Evolutionary conservation across 2,113 vertebrate species (phyloP).

Genomic region (Spermophilus dauricus): DNA sequence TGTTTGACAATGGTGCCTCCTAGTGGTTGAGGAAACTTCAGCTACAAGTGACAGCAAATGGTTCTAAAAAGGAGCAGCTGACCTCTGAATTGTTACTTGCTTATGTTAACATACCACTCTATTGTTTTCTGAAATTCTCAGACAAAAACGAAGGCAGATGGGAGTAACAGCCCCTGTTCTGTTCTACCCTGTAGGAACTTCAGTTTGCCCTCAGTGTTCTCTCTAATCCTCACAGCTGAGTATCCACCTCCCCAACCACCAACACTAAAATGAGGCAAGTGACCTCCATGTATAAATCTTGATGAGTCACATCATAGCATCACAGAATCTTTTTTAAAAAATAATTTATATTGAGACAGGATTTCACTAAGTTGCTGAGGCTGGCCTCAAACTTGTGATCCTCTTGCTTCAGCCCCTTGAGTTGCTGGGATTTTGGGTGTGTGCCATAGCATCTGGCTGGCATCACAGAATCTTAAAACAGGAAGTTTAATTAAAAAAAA

Average conservation of each 20-base stretch:
- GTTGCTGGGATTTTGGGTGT: neutral
- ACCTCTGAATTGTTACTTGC: neutral
- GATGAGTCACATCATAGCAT: neutral
- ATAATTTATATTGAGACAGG: neutral
- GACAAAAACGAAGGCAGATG: slow-evolving; percentile 40
- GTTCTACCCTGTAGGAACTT: slow-evolving; percentile 9
- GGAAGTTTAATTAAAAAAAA: slow-evolving; percentile 24
- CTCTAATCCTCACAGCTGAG: neutral
- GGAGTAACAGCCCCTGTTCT: neutral
- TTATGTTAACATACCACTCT: neutral
- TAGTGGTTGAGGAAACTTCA: slow-evolving; percentile 54
- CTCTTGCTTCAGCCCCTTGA: neutral
- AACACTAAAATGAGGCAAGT: neutral
- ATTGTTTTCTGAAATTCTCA: slow-evolving; percentile 46
- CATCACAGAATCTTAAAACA: slow-evolving; percentile 39
- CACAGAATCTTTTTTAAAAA: neutral
- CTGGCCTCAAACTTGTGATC: neutral
- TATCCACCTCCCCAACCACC: neutral
- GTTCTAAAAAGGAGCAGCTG: neutral
- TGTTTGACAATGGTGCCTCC: slow-evolving; percentile 74
- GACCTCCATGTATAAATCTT: neutral
- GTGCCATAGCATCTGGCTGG: neutral
- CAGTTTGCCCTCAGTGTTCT: neutral
- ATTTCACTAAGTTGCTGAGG: neutral
- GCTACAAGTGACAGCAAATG: slow-evolving; percentile 5